Conservation (phyloP, 2,113 vertebrate genomes). For the Lamprotornis superbus region DNA sequence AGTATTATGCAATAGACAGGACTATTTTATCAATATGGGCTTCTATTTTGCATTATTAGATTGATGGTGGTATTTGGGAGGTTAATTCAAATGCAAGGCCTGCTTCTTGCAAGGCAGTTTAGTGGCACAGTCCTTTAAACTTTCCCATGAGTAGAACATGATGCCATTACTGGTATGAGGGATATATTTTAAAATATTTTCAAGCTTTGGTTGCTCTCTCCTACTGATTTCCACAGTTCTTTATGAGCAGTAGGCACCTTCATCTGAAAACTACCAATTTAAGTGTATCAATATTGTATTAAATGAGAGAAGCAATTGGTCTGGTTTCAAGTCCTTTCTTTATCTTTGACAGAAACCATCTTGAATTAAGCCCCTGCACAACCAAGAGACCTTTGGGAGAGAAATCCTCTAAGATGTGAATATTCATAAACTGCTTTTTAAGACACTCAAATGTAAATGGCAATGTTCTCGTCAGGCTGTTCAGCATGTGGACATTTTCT, state of each 20-base stretch:
- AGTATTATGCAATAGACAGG: background rate
- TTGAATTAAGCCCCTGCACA: background rate
- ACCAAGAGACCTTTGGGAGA: background rate
- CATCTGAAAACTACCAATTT: background rate
- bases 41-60: background rate
- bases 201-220: background rate
- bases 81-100: background rate
- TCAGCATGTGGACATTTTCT: background rate
- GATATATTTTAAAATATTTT: background rate
- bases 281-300: background rate
- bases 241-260: background rate
- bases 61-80: background rate
- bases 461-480: background rate
- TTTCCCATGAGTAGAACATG: background rate
- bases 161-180: background rate
- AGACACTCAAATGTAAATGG: background rate
- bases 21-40: background rate
- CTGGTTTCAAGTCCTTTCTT: background rate
- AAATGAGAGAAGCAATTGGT: background rate
- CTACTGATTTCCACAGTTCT: background rate
- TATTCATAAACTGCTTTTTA: background rate
- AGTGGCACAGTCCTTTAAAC: background rate
- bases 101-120: background rate
- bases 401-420: background rate
- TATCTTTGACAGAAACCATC: background rate